Conservation (phyloP, 2,113 vertebrate genomes). For the Scomber japonicus region DNA sequence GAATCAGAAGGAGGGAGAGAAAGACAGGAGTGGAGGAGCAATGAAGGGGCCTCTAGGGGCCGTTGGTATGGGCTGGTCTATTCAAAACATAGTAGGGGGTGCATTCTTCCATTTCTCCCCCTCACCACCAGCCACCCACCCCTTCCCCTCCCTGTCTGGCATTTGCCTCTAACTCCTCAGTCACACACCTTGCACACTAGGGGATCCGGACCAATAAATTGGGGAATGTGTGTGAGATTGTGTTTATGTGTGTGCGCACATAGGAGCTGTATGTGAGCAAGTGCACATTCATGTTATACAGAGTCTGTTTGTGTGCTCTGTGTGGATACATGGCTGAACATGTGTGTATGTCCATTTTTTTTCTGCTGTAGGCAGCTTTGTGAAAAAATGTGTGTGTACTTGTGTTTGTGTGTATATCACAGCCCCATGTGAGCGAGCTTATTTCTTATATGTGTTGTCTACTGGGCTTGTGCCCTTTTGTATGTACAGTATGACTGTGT, state of each 20-base stretch:
- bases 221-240: slow-evolving; percentile 38
- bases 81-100: slow-evolving; percentile 60
- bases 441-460: slow-evolving; percentile 50
- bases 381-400: slow-evolving; percentile 87
- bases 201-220: slow-evolving; percentile 57
- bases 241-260: neutral
- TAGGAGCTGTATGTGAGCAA: slow-evolving; percentile 31
- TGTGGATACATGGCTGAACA: slow-evolving; percentile 15
- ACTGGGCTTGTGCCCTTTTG: slow-evolving; percentile 60
- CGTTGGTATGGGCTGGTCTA: slow-evolving; percentile 44
- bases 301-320: slow-evolving; percentile 58
- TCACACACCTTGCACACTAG: slow-evolving; percentile 51
- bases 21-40: slow-evolving; percentile 61
- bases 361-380: slow-evolving; percentile 87
- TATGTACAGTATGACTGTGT: slow-evolving; percentile 83
- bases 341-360: slow-evolving; percentile 44
- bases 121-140: neutral
- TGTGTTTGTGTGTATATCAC: slow-evolving; percentile 3
- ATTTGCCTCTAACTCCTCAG: slow-evolving; percentile 50
- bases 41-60: slow-evolving; percentile 71
- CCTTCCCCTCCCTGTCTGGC: slow-evolving; percentile 14
- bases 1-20: slow-evolving; percentile 8
- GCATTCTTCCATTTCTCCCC: slow-evolving; percentile 54
- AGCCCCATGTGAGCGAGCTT: slow-evolving; percentile 48
- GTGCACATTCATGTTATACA: slow-evolving; percentile 15